Evolutionary conservation across 2,888 invertebrate species (phyloP), one percentile per base, ranked within the genome.

Genomic region (Oscheius onirici): DNA sequence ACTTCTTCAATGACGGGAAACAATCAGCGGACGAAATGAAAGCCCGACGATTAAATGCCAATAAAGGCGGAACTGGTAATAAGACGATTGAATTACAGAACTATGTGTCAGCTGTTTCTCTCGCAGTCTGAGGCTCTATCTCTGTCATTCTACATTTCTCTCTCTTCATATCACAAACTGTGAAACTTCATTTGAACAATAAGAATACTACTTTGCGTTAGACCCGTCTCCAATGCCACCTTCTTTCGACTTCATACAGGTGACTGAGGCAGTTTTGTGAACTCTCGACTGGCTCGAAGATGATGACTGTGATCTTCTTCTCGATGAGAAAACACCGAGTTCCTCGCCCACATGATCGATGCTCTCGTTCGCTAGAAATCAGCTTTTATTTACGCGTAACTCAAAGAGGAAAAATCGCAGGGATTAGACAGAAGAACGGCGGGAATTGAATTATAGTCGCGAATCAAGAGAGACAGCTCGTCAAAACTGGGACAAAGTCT

Each of bases 331-430:
- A 79, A 77, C 2, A 79, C 75, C 6, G 79, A 79, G 46, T 79
- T 73, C n/a, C 79, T 76, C 10, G 79, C 79, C 77, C 77, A 79
- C 61, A 73, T 74, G 10, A 74, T 72, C n/a, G 79, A 79, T 13
- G 74, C 67, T 13, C 79, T 75, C 0, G 79, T 77, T 70, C 79
- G n/a, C 79, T 79, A 61, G 61, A 78, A 74, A 43, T n/a, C n/a
- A n/a, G n/a, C n/a, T n/a, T n/a, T n/a, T n/a, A n/a, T n/a, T n/a
- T n/a, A n/a, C n/a, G n/a, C 10, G 43, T 43, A 43, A 43, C 43
- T 20, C 3, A 5, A 52, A 52, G 24, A 22, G 6, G 52, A 20
- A 20, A 20, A 20, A 52, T 13, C 5, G 3, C 15, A 24, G 24
- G 52, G 24, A 3, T 52, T 20, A 3, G 26, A 52, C 20, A 20